Conservation (phyloP, 2,113 vertebrate genomes). For the Ciconia maguari region DNA sequence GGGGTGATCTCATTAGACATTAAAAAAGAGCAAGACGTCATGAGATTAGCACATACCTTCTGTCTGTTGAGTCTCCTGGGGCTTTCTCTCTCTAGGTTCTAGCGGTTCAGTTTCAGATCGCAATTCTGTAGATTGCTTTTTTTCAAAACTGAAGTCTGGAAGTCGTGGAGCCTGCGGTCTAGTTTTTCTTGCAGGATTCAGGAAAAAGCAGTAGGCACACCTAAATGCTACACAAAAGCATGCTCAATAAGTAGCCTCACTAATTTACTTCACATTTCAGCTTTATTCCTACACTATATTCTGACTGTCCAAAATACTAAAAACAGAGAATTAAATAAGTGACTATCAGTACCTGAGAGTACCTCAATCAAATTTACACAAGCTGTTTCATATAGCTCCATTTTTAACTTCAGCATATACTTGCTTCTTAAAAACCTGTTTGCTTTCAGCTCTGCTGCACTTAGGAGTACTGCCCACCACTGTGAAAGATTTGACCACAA, state of each 20-base stretch:
- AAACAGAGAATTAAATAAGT: not conserved
- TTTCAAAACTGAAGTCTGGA: constrained; percentile 82
- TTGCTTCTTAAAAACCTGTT: not conserved
- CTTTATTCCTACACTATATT: not conserved
- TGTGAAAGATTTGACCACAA: not conserved
- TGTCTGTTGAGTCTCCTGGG: constrained; percentile 53
- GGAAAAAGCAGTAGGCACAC: constrained; percentile 96
- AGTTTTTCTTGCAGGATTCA: constrained; percentile 96
- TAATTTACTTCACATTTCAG: not conserved
- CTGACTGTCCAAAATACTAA: not conserved
- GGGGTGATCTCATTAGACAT: not conserved
- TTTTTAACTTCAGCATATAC: not conserved
- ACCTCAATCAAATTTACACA: not conserved
- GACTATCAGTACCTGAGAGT: not conserved
- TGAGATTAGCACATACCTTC: constrained; percentile 60
- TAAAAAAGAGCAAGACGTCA: not conserved
- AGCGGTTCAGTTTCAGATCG: constrained; percentile 33
- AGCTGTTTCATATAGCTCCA: not conserved
- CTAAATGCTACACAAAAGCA: constrained; percentile 86
- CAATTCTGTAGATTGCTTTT: constrained; percentile 60
- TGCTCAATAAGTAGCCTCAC: not conserved
- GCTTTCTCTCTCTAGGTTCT: constrained; percentile 24
- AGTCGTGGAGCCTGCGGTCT: constrained; percentile 91
- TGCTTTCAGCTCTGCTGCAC: not conserved
- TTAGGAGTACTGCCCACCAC: not conserved